Base-by-base conservation (phyloP, 2,113 vertebrate genomes). In the Mustela nigripes region DNA sequence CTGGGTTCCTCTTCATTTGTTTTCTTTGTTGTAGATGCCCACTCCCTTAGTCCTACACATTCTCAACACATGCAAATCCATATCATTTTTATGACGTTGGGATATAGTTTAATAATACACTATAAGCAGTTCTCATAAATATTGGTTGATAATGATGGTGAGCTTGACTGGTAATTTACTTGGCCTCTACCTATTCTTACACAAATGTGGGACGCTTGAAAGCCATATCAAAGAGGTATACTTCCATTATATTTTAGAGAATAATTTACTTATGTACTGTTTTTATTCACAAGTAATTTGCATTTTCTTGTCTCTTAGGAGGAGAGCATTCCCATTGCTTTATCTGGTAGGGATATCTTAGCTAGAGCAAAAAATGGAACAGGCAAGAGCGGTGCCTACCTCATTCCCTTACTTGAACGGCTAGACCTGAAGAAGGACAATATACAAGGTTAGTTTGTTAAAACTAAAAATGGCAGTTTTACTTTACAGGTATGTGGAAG, bases 391-490 rank as follows among this genome's bases (percentile, higher is more conserved):
- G 99, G 99, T 99, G 99, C 99, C 99, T 99, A 99, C 99, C 99
- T 99, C 99, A 99, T 99, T 99, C 99, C 99, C 99, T 99, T 99
- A 99, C 99, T 99, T 99, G 99, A 99, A 99, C 99, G 99, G 97
- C 99, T 99, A 98, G 99, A 99, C 99, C 99, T 99, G 99, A 99
- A 99, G 99, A 99, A 99, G 99, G 99, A 99, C 99, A 99, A 99
- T 98, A 99, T 99, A 99, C 99, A 99, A 99, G 99, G 99, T 99
- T 95, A 98, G 99, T 98, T 58, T 95, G 60, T 91, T 76, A 94
- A 79, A 96, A 91, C 53, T 83, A 22, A 65, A 90, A 90, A 69
- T 67, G 67, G 33, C 2, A 0, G 33, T 94, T 94, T 87, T 74
- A 45, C 1, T 12, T 84, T 84, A 56, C 31, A 82, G 15, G 45